Evolutionary conservation across 2,113 vertebrate genomes (phyloP), one percentile per base, ranked within the genome.

Genomic region (Dicaeum eximium): DNA sequence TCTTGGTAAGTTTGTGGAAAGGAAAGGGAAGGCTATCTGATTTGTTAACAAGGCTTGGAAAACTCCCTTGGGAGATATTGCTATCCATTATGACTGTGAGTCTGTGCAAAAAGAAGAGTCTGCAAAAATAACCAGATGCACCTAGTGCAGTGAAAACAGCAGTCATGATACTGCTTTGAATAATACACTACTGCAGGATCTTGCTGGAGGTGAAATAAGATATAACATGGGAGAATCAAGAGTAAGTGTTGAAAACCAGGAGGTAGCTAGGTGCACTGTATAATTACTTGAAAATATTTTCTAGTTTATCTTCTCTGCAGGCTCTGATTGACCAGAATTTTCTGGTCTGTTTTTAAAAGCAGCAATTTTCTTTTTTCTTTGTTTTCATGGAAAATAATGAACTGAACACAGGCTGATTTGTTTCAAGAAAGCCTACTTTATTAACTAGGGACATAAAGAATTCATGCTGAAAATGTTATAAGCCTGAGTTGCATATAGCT

Each of bases 361-460:
- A 86, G 40, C 61, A 67, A 10, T 95, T 80, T 60, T 77, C 19
- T 45, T 81, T 91, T 73, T 56, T n/a, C 58, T 92, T 61, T 65
- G 66, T 86, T 96, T 96, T 90, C 66, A 23, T 71, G 67, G 79
- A 45, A 94, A 86, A 83, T 83, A 80, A 62, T 65, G 47, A 96
- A 47, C 73, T 80, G 81, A 92, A 82, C 69, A 20, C 51, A 69
- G 74, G 53, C 81, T 82, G 80, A 77, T 84, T 67, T 92, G 70
- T 92, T 73, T 86, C 61, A 71, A 72, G 45, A 88, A 72, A 82
- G 44, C 78, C 80, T 92, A 11, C 51, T 57, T 58, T 30, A 51
- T 89, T 88, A 95, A 78, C 67, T 88, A 42, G 54, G 64, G 38
- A 57, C 88, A 94, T 96, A 75, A 96, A 94, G 80, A 96, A 96